phyloP scores from a whole-genome alignment of 2,888 invertebrate species.

The Dicycla oo region DNA sequence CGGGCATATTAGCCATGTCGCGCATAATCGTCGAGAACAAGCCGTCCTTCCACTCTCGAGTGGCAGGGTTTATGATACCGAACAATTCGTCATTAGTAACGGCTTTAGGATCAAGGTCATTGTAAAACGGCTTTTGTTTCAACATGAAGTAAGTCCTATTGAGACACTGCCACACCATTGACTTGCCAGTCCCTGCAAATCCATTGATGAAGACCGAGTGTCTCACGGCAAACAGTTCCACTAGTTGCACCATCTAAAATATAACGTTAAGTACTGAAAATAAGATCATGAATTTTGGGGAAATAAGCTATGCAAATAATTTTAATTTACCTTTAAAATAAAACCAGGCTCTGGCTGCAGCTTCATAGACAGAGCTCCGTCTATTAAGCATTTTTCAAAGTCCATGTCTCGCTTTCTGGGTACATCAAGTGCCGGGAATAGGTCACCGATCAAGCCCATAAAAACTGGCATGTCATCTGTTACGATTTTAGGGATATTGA shows the following conservation, averaged over 20 bases:
- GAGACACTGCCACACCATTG: constrained; percentile 97
- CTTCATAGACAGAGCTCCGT: constrained; percentile 95
- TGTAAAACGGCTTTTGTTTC: constrained; percentile 95
- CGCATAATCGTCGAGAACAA: constrained; percentile 98
- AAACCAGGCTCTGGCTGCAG: constrained; percentile 98
- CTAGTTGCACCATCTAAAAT: constrained; percentile 95
- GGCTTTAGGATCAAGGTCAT: constrained; percentile 98
- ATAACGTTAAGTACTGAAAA: constrained; percentile 5
- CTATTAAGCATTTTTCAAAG: constrained; percentile 95
- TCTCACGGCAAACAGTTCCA: constrained; percentile 97
- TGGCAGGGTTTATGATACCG: constrained; percentile 97
- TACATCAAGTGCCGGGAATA: constrained; percentile 98
- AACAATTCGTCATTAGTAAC: constrained; percentile 99
- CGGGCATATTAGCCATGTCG: constrained; percentile 97
- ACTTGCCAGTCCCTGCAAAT: constrained; percentile 97
- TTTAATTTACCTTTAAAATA: constrained; percentile 92
- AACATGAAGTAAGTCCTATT: constrained; percentile 95
- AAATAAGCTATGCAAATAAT: background rate
- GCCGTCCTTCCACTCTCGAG: constrained; percentile 98
- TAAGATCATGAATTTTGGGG: background rate
- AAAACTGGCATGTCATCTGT: constrained; percentile 98
- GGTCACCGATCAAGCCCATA: constrained; percentile 98
- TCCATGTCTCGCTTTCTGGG: constrained; percentile 96
- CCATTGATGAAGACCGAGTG: constrained; percentile 98
- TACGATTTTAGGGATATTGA: constrained; percentile 98